These are phyloP conservation scores for Nannospalax galili DNA, from an alignment of 2,113 vertebrate genomes.

Conservation along the genomic window DNA sequence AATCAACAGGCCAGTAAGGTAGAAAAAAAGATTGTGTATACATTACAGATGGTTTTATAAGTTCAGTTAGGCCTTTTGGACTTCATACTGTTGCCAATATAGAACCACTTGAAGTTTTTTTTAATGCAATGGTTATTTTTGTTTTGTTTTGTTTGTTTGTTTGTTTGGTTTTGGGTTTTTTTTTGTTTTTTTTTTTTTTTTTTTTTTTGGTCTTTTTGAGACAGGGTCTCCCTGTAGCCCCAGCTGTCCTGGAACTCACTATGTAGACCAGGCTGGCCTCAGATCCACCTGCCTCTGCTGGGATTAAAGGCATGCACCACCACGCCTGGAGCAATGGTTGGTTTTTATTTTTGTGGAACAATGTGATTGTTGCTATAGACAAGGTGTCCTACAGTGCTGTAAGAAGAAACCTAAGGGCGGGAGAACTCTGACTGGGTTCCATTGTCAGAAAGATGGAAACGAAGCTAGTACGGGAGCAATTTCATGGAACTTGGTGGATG, in stretches of 20 bases:
- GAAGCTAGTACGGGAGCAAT: constrained; percentile 12
- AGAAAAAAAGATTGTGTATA: background rate
- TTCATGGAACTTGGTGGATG: background rate
- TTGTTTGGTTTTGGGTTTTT: too few relatives aligned
- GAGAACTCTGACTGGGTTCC: background rate
- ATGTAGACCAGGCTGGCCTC: too few relatives aligned
- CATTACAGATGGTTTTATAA: constrained; percentile 22
- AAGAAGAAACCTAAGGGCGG: background rate
- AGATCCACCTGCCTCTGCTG: too few relatives aligned
- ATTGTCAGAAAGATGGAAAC: constrained; percentile 35
- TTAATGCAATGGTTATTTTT: constrained; percentile 23
- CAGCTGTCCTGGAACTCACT: too few relatives aligned
- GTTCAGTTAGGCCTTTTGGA: background rate
- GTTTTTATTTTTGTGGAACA: constrained; percentile 42
- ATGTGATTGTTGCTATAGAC: background rate
- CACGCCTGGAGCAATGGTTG: background rate
- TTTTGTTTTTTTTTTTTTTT: too few relatives aligned
- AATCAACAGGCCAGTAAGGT: background rate
- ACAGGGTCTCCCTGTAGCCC: too few relatives aligned
- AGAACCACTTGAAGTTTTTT: background rate
- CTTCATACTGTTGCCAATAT: background rate
- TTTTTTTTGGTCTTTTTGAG: too few relatives aligned
- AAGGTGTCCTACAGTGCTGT: background rate
- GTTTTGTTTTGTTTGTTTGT: too few relatives aligned
- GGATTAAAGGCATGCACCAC: too few relatives aligned